A percentile compares a stretch with the other conserved stretches of the same genome.
phyloP scores from a whole-genome alignment of 2,113 vertebrate species.

The Zosterops pallidus region DNA sequence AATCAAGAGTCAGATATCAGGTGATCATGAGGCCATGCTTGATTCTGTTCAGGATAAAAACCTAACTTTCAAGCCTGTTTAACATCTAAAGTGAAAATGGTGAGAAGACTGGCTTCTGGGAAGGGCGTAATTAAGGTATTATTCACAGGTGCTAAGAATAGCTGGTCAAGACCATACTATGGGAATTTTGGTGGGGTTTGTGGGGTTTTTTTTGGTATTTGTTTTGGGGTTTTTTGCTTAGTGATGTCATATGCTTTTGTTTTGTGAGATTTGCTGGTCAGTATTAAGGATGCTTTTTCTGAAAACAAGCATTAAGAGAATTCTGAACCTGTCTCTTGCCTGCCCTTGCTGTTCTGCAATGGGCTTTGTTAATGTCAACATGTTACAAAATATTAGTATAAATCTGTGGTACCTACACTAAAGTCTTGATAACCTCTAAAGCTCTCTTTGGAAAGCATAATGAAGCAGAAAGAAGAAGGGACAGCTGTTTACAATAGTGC shows the following conservation, averaged over 20 bases:
- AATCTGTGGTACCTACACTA: not conserved
- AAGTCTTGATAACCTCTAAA: not conserved
- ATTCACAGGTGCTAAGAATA: not conserved
- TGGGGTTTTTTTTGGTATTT: too few relatives aligned
- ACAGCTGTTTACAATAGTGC: not conserved
- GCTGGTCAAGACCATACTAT: not conserved
- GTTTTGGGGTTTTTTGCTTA: not conserved
- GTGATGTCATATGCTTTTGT: not conserved
- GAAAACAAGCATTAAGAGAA: not conserved
- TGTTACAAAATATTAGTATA: fast-evolving
- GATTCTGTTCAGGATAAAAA: conserved; percentile 17
- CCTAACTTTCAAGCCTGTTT: not conserved
- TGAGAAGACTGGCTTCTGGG: not conserved
- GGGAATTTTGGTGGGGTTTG: fast-evolving
- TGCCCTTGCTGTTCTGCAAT: not conserved
- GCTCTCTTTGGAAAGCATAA: not conserved
- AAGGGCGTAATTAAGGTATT: not conserved
- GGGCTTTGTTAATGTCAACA: not conserved
- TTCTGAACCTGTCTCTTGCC: not conserved
- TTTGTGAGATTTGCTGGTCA: not conserved
- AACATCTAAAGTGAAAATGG: not conserved
- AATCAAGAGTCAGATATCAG: conserved; percentile 56
- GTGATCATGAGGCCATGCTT: conserved; percentile 11
- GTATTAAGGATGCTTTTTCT: not conserved
- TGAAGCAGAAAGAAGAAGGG: not conserved